phyloP scores from a whole-genome alignment of 1,140 invertebrate genomes.

The Dendrolimus kikuchii region DNA sequence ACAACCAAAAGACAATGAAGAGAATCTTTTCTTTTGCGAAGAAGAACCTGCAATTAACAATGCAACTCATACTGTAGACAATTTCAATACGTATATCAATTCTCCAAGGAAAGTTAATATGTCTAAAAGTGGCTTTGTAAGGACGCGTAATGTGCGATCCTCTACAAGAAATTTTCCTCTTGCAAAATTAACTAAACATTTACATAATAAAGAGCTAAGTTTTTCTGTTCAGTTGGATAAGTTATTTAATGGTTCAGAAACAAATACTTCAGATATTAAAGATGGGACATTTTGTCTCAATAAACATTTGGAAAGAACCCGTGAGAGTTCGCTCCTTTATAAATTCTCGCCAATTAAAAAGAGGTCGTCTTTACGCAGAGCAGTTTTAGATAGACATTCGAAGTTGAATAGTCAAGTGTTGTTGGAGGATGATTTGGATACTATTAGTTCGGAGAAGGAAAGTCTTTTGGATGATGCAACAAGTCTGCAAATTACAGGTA shows the following conservation, averaged over 20 bases:
- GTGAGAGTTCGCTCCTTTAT: slow-evolving; percentile 39
- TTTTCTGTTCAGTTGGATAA: slow-evolving; percentile 52
- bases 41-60: slow-evolving; percentile 26
- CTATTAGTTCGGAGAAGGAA: slow-evolving; percentile 17
- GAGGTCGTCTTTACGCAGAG: slow-evolving; percentile 40
- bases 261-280: slow-evolving; percentile 8
- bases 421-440: slow-evolving; percentile 10
- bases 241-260: slow-evolving; percentile 26
- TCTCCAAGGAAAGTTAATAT: slow-evolving; percentile 33
- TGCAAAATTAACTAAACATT: slow-evolving; percentile 36
- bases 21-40: slow-evolving; percentile 28
- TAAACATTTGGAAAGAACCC: slow-evolving; percentile 9
- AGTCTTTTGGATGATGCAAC: slow-evolving; percentile 40
- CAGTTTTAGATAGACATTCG: slow-evolving; percentile 32
- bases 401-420: slow-evolving; percentile 9
- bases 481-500: slow-evolving; percentile 64
- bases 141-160: slow-evolving; percentile 33
- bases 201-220: slow-evolving; percentile 42
- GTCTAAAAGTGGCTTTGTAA: slow-evolving; percentile 44
- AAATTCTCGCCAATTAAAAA: slow-evolving; percentile 39
- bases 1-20: slow-evolving; percentile 43
- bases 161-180: slow-evolving; percentile 41
- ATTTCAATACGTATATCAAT: slow-evolving; percentile 33
- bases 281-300: slow-evolving; percentile 16
- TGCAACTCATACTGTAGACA: slow-evolving; percentile 35